Evolutionary conservation across 2,797 vertebrate species (phyloP).

Genomic region (Sphenodon punctatus): DNA sequence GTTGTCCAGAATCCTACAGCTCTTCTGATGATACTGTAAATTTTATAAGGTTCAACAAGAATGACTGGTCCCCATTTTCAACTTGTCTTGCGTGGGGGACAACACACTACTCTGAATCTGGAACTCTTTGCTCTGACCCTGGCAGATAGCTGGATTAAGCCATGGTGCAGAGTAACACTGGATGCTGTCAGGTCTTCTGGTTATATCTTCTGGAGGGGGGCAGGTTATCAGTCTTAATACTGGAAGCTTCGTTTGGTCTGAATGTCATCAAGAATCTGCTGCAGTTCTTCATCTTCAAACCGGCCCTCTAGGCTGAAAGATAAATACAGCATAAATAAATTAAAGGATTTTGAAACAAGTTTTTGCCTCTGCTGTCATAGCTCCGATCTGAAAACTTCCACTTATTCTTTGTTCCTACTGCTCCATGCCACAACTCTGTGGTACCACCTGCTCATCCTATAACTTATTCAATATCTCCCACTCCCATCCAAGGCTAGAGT

Average conservation of each 20-base stretch:
- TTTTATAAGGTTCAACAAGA: background rate
- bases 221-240: slow-evolving; percentile 73
- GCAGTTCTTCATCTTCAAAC: slow-evolving; percentile 95
- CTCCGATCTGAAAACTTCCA: background rate
- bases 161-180: background rate
- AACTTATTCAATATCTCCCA: background rate
- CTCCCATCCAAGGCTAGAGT: fast-evolving
- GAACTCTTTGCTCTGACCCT: background rate
- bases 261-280: slow-evolving; percentile 97
- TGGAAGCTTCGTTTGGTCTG: slow-evolving; percentile 98
- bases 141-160: background rate
- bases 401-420: background rate
- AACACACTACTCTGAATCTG: background rate
- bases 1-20: background rate
- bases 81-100: background rate
- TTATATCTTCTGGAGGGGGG: background rate
- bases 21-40: background rate
- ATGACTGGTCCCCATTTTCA: background rate
- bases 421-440: fast-evolving
- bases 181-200: background rate
- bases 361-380: fast-evolving
- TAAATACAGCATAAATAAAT: background rate
- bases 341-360: background rate
- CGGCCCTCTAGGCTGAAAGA: slow-evolving; percentile 88
- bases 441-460: background rate